Conservation (phyloP, 2,797 vertebrate species). For the Anableps anableps region DNA sequence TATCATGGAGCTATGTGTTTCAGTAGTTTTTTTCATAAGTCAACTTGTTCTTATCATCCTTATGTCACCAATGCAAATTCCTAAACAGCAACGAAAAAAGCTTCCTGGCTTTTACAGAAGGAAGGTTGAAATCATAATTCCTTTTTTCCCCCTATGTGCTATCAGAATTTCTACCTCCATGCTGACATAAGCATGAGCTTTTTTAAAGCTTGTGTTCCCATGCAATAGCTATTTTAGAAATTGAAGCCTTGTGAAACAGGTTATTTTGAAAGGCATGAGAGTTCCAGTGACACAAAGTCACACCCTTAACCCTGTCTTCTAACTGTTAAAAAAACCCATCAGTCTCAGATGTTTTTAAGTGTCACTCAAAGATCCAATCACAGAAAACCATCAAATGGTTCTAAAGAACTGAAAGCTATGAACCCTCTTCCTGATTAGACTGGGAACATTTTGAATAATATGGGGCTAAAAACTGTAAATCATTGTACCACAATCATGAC, state of each 20-base stretch:
- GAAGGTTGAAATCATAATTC: background rate
- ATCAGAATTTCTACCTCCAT: constrained; percentile 24
- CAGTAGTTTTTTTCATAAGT: constrained; percentile 26
- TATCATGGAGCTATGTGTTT: background rate
- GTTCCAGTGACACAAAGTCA: constrained; percentile 16
- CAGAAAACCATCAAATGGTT: background rate
- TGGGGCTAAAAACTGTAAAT: background rate
- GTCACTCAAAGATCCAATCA: constrained; percentile 5
- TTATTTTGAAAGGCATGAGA: constrained; percentile 57
- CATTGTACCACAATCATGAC: background rate
- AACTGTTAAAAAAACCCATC: constrained; percentile 36
- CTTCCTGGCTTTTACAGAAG: constrained; percentile 21
- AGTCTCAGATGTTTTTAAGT: constrained; percentile 10
- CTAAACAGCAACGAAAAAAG: constrained; percentile 7
- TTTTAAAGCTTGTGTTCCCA: constrained; percentile 56
- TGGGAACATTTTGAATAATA: background rate
- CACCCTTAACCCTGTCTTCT: constrained; percentile 47
- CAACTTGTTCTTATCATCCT: constrained; percentile 10
- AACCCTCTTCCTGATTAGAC: background rate
- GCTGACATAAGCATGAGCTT: constrained; percentile 1
- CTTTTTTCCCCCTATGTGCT: background rate
- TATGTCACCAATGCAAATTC: constrained; percentile 36
- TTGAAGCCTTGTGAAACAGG: constrained; percentile 67
- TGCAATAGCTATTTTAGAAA: constrained; percentile 45
- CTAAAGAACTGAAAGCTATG: background rate